Conservation (phyloP, 2,797 vertebrate genomes). For the Benthosema pterotum region DNA sequence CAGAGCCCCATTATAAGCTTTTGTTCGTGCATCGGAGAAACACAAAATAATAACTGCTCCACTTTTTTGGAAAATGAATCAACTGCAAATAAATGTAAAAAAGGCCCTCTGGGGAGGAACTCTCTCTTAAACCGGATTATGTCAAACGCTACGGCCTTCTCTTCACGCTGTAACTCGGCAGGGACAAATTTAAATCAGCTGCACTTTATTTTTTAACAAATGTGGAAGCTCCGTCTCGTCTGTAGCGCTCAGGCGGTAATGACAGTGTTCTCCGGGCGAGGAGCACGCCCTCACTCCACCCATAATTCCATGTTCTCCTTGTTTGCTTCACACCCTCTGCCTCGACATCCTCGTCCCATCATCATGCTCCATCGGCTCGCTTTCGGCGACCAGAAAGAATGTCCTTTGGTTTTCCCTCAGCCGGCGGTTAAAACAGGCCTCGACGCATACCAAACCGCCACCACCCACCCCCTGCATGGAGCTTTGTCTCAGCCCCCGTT, state of each 20-base stretch:
- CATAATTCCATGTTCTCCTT: constrained; percentile 34
- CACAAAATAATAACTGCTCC: too few species aligned
- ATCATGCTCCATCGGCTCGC: constrained; percentile 64
- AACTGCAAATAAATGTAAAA: too few species aligned
- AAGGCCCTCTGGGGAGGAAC: too few species aligned
- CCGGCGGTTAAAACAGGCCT: constrained; percentile 67
- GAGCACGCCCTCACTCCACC: constrained; percentile 23
- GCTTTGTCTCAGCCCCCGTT: constrained; percentile 62
- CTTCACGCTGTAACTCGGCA: too few species aligned
- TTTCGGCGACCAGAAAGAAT: constrained; percentile 71
- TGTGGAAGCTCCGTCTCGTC: too few species aligned
- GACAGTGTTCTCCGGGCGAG: constrained; percentile 19
- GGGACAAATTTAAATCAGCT: too few species aligned
- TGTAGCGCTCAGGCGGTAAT: constrained; percentile 11
- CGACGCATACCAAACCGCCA: constrained; percentile 32
- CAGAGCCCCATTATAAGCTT: too few species aligned
- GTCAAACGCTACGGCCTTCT: too few species aligned
- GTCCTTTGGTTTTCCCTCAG: constrained; percentile 64
- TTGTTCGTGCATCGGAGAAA: too few species aligned
- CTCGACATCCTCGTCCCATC: constrained; percentile 54
- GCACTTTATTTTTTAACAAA: too few species aligned
- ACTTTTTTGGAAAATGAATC: too few species aligned
- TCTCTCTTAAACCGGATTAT: too few species aligned
- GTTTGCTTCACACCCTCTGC: constrained; percentile 55
- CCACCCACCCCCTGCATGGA: constrained; percentile 25